phyloP scores from a whole-genome alignment of 2,888 invertebrate species.

The Cancer borealis region DNA sequence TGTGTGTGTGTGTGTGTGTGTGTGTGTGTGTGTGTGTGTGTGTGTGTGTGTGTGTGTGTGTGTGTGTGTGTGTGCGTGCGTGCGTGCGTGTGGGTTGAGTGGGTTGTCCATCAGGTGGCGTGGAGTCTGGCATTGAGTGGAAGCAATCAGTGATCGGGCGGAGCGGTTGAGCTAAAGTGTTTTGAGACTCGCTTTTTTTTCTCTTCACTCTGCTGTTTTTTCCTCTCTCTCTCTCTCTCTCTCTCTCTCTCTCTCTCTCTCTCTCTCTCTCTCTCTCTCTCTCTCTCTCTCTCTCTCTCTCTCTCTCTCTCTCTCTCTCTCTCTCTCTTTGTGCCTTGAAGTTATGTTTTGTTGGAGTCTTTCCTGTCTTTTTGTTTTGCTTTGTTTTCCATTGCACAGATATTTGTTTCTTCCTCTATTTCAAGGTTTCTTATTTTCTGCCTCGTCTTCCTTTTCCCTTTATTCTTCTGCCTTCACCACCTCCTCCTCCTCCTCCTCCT shows the following conservation, averaged over 20 bases:
- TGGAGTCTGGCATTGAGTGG: background rate
- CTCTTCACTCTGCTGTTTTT: background rate
- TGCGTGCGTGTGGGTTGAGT: background rate
- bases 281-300: background rate
- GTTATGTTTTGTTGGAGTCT: no score
- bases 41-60: background rate
- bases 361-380: no score
- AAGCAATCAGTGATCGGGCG: background rate
- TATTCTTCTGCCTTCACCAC: background rate
- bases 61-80: background rate
- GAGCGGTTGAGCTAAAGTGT: background rate
- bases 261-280: background rate
- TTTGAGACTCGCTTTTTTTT: background rate
- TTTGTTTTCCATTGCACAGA: no score
- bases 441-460: background rate
- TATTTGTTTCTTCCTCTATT: background rate
- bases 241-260: background rate
- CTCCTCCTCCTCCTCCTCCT: slow-evolving; percentile 7
- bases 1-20: background rate
- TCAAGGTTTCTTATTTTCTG: background rate
- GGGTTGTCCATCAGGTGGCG: background rate
- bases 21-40: background rate
- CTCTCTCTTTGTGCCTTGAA: background rate
- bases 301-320: background rate
- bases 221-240: background rate